Evolutionary conservation across 2,888 invertebrate species (phyloP).

Genomic region (Pristionchus entomophagus): DNA sequence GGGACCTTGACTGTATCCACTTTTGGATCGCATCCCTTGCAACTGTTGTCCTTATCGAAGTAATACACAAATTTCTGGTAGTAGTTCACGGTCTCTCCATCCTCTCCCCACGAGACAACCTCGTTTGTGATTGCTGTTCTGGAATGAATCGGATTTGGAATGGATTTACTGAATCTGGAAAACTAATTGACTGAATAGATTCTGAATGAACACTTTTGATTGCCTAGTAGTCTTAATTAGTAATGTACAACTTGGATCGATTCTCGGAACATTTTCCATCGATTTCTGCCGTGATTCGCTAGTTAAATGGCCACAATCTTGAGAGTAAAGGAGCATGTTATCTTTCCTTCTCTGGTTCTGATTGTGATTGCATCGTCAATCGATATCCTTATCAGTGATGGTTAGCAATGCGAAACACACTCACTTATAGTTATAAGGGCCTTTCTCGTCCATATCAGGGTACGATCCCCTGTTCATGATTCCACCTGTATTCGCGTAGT

Average conservation of each 20-base stretch:
- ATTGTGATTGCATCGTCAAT: constrained; percentile 12
- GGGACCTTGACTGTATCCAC: constrained; percentile 63
- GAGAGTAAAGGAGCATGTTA: too few relatives aligned
- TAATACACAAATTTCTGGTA: constrained; percentile 50
- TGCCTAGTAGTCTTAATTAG: too few relatives aligned
- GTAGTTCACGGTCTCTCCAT: constrained; percentile 60
- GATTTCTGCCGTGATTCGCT: too few relatives aligned
- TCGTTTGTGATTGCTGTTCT: constrained; percentile 61
- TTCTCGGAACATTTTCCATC: too few relatives aligned
- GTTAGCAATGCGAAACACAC: constrained; percentile 40
- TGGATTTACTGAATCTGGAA: too few relatives aligned
- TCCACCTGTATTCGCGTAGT: constrained; percentile 65
- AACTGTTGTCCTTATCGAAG: constrained; percentile 13
- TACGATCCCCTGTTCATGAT: constrained; percentile 64
- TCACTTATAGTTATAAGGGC: constrained; percentile 67
- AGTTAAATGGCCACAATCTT: too few relatives aligned
- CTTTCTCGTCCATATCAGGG: constrained; percentile 65
- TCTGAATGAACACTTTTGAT: not conserved
- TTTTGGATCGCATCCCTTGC: constrained; percentile 60
- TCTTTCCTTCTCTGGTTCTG: too few relatives aligned
- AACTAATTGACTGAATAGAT: too few relatives aligned
- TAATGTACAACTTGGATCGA: too few relatives aligned
- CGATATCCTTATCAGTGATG: constrained; percentile 16
- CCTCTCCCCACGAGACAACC: constrained; percentile 50
- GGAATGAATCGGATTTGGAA: constrained; percentile 42